A percentile compares a stretch with the other conserved stretches of the same genome.
Conservation (phyloP, 2,113 vertebrate species). For the Varanus salvator region DNA sequence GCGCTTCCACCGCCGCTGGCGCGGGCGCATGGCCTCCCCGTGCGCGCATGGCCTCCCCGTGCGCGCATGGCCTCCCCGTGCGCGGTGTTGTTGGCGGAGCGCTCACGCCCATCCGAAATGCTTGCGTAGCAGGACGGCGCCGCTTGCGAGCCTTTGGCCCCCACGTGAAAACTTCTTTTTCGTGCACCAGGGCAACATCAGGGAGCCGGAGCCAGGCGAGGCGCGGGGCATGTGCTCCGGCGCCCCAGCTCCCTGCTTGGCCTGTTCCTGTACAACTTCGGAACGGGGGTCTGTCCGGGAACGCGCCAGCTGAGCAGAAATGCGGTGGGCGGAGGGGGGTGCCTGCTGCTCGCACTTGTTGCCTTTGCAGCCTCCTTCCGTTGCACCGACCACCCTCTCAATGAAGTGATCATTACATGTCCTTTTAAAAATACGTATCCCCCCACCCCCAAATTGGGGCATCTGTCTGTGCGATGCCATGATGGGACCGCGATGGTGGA, state of each 20-base stretch:
- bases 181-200: too few relatives aligned
- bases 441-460: not conserved
- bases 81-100: not conserved
- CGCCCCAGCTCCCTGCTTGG: too few relatives aligned
- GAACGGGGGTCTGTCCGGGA: not conserved
- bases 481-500: not conserved
- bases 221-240: rapidly evolving
- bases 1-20: not conserved
- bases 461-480: not conserved
- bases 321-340: not conserved
- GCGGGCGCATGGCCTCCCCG: too few relatives aligned
- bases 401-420: not conserved
- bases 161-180: too few relatives aligned
- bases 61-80: not conserved
- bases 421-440: not conserved
- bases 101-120: not conserved
- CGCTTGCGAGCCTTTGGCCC: too few relatives aligned
- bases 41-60: not conserved
- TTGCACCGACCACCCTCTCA: not conserved
- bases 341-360: not conserved
- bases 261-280: too few relatives aligned
- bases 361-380: not conserved
- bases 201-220: not conserved
- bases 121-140: not conserved
- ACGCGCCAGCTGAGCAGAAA: not conserved